Conservation (phyloP, 2,113 vertebrate species). For the Bubo scandiacus region DNA sequence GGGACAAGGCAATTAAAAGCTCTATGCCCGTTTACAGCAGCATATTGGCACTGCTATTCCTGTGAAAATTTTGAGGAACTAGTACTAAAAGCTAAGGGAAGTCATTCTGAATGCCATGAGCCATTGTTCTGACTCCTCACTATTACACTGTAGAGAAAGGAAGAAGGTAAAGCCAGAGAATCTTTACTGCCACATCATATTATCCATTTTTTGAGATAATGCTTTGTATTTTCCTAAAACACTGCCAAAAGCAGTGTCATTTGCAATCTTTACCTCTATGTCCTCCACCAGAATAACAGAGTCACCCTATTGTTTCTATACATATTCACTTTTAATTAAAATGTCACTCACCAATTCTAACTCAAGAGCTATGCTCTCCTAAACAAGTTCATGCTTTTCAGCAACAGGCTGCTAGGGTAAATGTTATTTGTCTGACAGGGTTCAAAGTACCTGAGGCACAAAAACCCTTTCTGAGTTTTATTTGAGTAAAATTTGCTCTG, state of each 20-base stretch:
- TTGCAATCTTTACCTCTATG: not conserved
- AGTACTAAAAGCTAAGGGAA: not conserved
- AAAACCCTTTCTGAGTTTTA: not conserved
- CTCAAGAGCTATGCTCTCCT: not conserved
- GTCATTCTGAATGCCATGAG: not conserved
- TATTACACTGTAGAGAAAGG: not conserved
- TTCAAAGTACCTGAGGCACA: not conserved
- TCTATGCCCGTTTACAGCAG: not conserved
- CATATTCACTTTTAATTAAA: not conserved
- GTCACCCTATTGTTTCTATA: not conserved
- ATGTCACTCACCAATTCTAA: not conserved
- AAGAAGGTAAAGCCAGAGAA: not conserved
- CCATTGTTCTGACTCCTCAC: not conserved
- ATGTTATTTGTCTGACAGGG: not conserved
- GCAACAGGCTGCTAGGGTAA: not conserved
- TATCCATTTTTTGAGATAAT: not conserved
- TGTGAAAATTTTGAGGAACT: too few species aligned
- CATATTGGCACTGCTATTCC: not conserved
- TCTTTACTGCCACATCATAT: not conserved
- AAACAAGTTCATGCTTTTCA: not conserved
- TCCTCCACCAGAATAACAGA: not conserved
- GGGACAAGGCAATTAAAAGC: not conserved
- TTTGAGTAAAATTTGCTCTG: not conserved
- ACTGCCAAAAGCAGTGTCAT: not conserved
- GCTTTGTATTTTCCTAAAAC: not conserved